Base-by-base conservation (phyloP, 2,113 vertebrate species). In the Rhynchomys soricoides region DNA sequence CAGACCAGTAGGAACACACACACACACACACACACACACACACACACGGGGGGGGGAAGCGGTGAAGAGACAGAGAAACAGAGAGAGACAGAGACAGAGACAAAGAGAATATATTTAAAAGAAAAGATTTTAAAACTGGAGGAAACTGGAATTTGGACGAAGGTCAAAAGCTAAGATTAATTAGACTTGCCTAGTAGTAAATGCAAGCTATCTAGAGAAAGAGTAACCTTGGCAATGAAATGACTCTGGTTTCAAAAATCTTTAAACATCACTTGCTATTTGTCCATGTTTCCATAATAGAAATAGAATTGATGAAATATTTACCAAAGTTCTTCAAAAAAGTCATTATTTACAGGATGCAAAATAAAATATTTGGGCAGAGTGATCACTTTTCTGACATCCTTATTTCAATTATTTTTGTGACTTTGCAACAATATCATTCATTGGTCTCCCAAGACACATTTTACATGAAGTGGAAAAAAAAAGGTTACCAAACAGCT, bases 261-360 rank as follows among this genome's bases (percentile, higher is more conserved):
- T 59, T 1, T 64, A 91, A 83, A 83, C 93, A 31, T 43, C 82
- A 73, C 40, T 92, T 43, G 52, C 0, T 57, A 17, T 83, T 91
- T n/a, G 73, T 87, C 93, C 92, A 50, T 55, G 26, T 71, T 88
- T 79, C 3, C 9, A 71, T 52, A 77, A 71, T 87, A 85, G 50
- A 71, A 52, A 79, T 77, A 68, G 37, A 90, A 88, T 78, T 70
- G 21, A 15, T 95, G 66, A 92, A 90, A 95, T 66, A 45, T 45
- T 83, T 87, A 62, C 50, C 16, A 70, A 90, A 79, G 3, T 64
- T 94, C 68, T 95, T 89, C n/a, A 68, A 13, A 82, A 2, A 66
- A 40, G 48, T 73, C 52, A 93, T 95, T 94, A 87, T 68, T 66
- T 95, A 93, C 66, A 50, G 86, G 92, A 89, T n/a, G 66, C 66